phyloP scores from a whole-genome alignment of 2,797 vertebrate species.

The Microtus obscurus region DNA sequence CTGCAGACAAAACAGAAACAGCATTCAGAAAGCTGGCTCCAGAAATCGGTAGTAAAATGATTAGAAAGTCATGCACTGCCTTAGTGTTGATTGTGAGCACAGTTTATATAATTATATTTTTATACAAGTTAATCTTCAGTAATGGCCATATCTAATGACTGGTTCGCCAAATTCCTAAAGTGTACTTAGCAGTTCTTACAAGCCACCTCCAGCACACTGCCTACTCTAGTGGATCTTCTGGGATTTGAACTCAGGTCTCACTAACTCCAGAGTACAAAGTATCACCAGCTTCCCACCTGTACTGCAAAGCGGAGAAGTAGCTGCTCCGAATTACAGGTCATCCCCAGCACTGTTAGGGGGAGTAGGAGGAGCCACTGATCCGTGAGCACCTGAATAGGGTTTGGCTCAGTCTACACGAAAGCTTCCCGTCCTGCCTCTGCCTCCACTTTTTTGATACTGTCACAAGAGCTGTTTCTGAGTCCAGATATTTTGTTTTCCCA shows the following conservation, averaged over 20 bases:
- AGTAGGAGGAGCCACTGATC: not conserved
- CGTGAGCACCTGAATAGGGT: too few relatives aligned
- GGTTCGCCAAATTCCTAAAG: not conserved
- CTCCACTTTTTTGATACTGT: not conserved
- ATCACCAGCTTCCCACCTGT: not conserved
- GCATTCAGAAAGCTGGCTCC: not conserved
- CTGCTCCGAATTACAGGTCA: not conserved
- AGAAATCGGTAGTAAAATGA: not conserved
- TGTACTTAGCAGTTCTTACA: not conserved
- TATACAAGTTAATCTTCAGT: constrained; percentile 38
- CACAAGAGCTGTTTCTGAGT: not conserved
- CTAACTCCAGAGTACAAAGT: not conserved
- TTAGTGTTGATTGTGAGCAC: constrained; percentile 37
- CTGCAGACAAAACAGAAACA: not conserved
- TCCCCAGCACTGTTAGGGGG: not conserved
- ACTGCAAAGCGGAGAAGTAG: not conserved
- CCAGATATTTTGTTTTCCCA: not conserved
- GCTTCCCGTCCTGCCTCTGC: not conserved
- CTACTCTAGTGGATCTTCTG: accelerated
- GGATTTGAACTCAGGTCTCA: constrained; percentile 2
- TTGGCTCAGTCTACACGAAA: not conserved
- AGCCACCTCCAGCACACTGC: not conserved
- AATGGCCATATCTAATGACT: constrained; percentile 5
- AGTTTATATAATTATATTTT: constrained; percentile 48
- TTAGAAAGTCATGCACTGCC: constrained; percentile 18